phyloP scores from a whole-genome alignment of 2,113 vertebrate genomes.

The Microcebus ravelobensis region DNA sequence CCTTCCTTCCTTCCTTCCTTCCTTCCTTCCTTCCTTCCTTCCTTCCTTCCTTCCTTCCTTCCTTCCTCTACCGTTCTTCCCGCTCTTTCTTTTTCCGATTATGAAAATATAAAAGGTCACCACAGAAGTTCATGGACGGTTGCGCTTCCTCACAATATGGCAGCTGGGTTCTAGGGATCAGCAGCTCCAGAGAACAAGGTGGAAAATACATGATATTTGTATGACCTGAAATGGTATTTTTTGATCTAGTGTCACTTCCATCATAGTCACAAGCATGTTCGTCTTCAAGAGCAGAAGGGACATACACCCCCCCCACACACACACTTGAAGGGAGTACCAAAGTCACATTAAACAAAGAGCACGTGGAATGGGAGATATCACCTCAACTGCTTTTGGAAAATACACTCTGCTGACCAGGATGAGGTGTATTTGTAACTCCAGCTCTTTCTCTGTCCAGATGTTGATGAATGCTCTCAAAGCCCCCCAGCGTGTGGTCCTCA shows the following conservation, averaged over 20 bases:
- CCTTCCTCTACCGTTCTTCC: fast-evolving
- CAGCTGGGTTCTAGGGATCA: background rate
- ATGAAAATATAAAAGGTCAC: background rate
- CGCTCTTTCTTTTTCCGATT: background rate
- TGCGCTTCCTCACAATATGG: background rate
- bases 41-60: background rate
- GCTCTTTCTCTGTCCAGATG: constrained; percentile 23
- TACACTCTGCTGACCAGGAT: background rate
- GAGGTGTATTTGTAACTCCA: background rate
- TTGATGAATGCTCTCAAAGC: constrained; percentile 35
- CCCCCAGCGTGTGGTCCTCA: background rate
- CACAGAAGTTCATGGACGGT: no score
- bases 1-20: no score
- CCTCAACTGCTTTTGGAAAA: background rate
- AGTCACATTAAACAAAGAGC: background rate
- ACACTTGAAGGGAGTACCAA: no score
- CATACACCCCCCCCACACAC: fast-evolving
- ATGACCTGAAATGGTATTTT: background rate
- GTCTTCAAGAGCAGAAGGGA: background rate
- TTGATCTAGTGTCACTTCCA: no score
- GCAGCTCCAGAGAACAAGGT: background rate
- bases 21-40: background rate
- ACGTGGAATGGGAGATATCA: fast-evolving
- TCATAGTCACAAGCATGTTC: background rate
- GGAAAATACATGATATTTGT: background rate